Evolutionary conservation across 2,113 vertebrate species (phyloP).

Genomic region (Lates calcarifer): DNA sequence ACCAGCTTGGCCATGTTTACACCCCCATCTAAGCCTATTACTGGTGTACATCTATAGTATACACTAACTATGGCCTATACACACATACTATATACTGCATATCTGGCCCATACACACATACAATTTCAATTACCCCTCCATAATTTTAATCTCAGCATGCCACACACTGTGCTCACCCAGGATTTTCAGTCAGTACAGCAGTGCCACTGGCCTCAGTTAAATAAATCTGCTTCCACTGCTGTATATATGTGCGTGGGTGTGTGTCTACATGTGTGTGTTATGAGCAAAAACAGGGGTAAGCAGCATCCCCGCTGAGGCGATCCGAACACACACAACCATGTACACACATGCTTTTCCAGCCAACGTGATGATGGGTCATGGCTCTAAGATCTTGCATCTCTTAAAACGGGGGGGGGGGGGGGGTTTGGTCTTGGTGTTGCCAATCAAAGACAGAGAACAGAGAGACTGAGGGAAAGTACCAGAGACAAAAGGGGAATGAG

Average conservation of each 20-base stretch:
- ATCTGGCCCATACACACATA: constrained; percentile 61
- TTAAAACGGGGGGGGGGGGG: no score
- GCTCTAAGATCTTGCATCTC: constrained; percentile 66
- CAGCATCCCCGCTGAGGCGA: constrained; percentile 49
- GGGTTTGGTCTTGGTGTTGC: constrained; percentile 46
- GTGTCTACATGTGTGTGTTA: constrained; percentile 41
- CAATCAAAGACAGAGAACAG: constrained; percentile 61
- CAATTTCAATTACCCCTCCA: constrained; percentile 43
- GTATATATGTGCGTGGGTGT: constrained; percentile 45
- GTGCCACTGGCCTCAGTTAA: constrained; percentile 36
- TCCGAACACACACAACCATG: constrained; percentile 39
- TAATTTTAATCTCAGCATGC: constrained; percentile 50
- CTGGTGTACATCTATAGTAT: constrained; percentile 56
- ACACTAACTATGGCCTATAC: constrained; percentile 58
- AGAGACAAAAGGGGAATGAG: constrained; percentile 60
- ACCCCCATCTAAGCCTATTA: constrained; percentile 43
- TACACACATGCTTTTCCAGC: constrained; percentile 60
- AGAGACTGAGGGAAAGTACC: constrained; percentile 63
- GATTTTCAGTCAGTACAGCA: constrained; percentile 55
- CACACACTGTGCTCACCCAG: constrained; percentile 61
- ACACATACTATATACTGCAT: constrained; percentile 63
- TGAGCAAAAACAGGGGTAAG: constrained; percentile 55
- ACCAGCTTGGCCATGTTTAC: constrained; percentile 46
- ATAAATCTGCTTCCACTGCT: constrained; percentile 31
- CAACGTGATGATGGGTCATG: constrained; percentile 51